Base-by-base conservation (phyloP, 2,113 vertebrate species). In the Chroicocephalus ridibundus region DNA sequence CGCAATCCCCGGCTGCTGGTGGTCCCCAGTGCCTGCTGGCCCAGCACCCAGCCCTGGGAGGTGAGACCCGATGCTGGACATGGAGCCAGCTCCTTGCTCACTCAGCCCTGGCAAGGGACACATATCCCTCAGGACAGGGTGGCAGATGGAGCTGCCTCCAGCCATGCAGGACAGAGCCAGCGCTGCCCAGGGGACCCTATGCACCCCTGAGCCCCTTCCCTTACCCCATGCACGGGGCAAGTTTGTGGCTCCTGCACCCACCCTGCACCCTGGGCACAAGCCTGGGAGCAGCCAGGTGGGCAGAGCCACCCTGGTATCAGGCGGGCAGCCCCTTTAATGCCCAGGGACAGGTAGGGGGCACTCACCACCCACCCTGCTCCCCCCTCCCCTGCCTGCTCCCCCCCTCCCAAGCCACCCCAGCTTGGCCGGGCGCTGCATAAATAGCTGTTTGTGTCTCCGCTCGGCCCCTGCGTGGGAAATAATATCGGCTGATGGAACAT, bases 401-500 rank as follows among this genome's bases (percentile, higher is more conserved):
- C 57, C 21, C 27, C 16, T 61, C 64, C 54, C 5, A 13, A 89
- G 72, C 60, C 84, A 70, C 87, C 84, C 38, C 2, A 9, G 74
- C 78, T 91, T 44, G 94, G 74, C 65, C 91, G 89, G 81, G 89
- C 64, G 1, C 90, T 95, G 94, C 90, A 95, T 97, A 96, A 96
- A 94, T 97, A 96, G 87, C 91, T 97, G 96, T 95, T 97, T 97
- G 96, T 96, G 95, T 90, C 96, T 96, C 72, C 0, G 57, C 94
- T 96, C 36, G 78, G 96, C 94, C 96, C 55, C 91, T 96, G 96
- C 58, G 70, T 96, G 90, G 96, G 96, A 96, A 96, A 96, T 96
- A 97, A 97, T 95, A 96, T 96, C 52, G 74, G 95, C 96, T 96
- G 96, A 95, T 97, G 96, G 96, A 96, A 96, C 96, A 94, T 95